Conservation (phyloP, 35 echinoderm and acorn worm species). For the Antedon bifida region DNA sequence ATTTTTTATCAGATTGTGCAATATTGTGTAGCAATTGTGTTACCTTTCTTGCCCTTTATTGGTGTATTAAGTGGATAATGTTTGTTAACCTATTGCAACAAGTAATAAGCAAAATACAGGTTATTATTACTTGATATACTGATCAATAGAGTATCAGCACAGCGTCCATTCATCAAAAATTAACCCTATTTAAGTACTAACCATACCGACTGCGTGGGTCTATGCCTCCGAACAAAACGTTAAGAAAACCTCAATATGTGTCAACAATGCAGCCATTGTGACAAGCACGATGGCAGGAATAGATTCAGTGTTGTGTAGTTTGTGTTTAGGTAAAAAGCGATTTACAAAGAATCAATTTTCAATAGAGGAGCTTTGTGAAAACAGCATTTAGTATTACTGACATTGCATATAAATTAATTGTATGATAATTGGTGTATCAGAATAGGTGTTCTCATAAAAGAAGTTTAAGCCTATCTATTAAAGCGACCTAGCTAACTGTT, state of each 20-base stretch:
- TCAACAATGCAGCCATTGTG: not conserved
- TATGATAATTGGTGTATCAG: not conserved
- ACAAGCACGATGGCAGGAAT: not conserved
- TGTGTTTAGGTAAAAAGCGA: not conserved
- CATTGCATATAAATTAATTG: not conserved
- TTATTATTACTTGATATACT: not conserved
- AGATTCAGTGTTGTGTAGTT: not conserved
- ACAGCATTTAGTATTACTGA: not conserved
- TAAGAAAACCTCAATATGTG: not conserved
- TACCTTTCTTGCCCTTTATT: not conserved
- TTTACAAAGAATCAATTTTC: not conserved
- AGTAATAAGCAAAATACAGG: not conserved
- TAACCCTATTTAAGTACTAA: not conserved
- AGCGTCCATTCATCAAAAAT: not conserved
- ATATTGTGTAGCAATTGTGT: not conserved
- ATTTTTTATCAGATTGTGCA: not conserved
- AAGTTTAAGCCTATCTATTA: too few species aligned
- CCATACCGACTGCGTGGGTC: not conserved
- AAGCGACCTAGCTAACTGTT: too few species aligned
- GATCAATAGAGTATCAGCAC: not conserved
- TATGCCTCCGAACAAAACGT: not conserved
- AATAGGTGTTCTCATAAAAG: not conserved
- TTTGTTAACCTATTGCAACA: not conserved
- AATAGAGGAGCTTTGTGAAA: not conserved
- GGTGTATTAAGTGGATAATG: not conserved